These are phyloP conservation scores for Andrena bucephala DNA, from an alignment of 2,888 invertebrate genomes.

Conservation along the genomic window DNA sequence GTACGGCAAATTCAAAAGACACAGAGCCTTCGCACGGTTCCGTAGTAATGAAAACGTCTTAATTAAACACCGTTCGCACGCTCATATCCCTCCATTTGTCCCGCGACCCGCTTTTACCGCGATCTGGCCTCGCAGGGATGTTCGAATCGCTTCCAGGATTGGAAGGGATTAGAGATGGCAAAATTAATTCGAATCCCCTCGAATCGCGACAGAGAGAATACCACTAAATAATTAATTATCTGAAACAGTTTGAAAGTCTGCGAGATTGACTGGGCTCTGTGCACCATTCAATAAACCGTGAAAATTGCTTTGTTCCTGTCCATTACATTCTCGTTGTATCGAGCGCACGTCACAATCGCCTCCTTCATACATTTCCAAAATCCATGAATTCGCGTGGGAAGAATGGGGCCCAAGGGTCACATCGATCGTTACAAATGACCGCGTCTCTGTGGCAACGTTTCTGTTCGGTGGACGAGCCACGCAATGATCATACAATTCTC, in stretches of 20 bases:
- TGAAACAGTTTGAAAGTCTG: no score
- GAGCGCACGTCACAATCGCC: not conserved
- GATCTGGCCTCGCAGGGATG: not conserved
- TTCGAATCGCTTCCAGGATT: not conserved
- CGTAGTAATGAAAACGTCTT: constrained; percentile 14
- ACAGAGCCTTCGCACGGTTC: constrained; percentile 16
- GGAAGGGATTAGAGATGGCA: not conserved
- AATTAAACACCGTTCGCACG: constrained; percentile 6
- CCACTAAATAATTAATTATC: no score
- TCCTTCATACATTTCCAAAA: not conserved
- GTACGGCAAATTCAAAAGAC: constrained; percentile 87
- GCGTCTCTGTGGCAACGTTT: not conserved
- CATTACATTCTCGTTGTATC: not conserved
- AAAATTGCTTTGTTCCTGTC: constrained; percentile 1
- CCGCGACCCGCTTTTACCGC: not conserved
- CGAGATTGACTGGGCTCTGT: not conserved
- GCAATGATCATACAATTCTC: not conserved
- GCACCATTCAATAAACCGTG: constrained; percentile 5
- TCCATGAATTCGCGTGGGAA: not conserved
- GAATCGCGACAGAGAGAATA: no score
- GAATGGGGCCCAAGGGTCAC: constrained; percentile 1
- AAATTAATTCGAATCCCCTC: no score
- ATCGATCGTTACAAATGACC: constrained; percentile 4
- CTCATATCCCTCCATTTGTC: not conserved
- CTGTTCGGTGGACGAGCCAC: not conserved